These are phyloP conservation scores for Eulemur mongoz DNA, from an alignment of 2,797 vertebrate genomes.

Conservation along the genomic window DNA sequence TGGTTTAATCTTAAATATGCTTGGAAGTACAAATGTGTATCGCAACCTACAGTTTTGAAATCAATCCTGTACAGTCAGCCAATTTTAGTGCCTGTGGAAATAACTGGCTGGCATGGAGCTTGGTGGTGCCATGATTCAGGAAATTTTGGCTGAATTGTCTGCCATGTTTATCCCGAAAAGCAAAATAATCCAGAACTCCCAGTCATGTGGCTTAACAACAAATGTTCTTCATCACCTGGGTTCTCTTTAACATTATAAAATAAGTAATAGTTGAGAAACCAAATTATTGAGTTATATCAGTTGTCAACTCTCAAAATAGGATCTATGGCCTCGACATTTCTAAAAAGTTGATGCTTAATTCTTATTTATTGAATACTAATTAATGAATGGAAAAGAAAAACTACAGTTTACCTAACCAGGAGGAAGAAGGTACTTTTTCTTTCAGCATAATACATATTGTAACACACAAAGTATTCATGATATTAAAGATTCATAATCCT, in stretches of 20 bases:
- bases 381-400: not conserved
- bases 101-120: not conserved
- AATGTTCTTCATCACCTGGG: slow-evolving; percentile 16
- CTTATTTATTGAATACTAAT: not conserved
- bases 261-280: not conserved
- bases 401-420: not conserved
- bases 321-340: not conserved
- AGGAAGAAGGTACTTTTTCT: not conserved
- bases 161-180: slow-evolving; percentile 15
- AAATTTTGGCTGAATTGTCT: not conserved
- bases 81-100: not conserved
- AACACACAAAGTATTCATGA: not conserved
- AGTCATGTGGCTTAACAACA: not conserved
- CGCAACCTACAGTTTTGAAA: not conserved
- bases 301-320: not conserved
- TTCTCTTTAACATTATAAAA: slow-evolving; percentile 24
- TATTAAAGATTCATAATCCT: slow-evolving; percentile 29
- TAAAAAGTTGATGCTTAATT: not conserved
- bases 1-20: not conserved
- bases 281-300: not conserved
- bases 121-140: not conserved
- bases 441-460: not conserved
- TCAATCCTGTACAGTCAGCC: not conserved
- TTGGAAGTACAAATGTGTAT: not conserved
- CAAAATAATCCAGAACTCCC: slow-evolving; percentile 16